Evolutionary conservation across 2,113 vertebrate species (phyloP), one percentile per base, ranked within the genome.

Genomic region (Anarrhichthys ocellatus): DNA sequence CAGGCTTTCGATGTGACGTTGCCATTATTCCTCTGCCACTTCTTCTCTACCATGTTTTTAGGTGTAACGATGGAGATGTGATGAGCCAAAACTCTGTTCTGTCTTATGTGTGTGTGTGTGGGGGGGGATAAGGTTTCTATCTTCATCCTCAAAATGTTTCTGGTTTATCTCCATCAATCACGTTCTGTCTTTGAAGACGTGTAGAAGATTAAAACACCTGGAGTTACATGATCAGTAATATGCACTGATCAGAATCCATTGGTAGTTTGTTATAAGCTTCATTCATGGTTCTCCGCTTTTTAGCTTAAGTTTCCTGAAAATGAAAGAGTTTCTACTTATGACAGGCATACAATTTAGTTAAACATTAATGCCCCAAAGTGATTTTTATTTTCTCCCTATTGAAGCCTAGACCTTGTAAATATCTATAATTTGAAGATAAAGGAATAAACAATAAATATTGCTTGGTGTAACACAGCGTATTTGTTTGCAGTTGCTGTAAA

Each of bases 21-120:
- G 73, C 77, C 81, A 85, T 82, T 50, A 70, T 34, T 86, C 40
- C 32, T 81, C 85, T 89, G 75, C 79, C 77, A 83, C 40, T 48
- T 48, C 32, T 61, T 71, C 67, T 66, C 32, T 66, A 6, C 13
- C 0, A 54, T 84, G 73, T 73, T 87, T 83, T 70, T 59, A 85
- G 40, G 40, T 81, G 58, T 54, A 76, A 76, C 56, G 65, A 48
- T 13, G 64, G 24, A 54, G 29, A 11, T 48, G 56, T 18, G 20
- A 63, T 65, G 18, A 59, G 62, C 71, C 81, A 74, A 74, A 85
- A 67, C 46, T 14, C 17, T 73, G 34, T 81, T 72, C 22, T 64
- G 61, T 86, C 50, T 80, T 27, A 54, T 54, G 15, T 32, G 38
- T 9, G 18, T 17, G 46, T 5, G 46, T 1, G 46, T 20, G 22